Conservation (phyloP, 2,113 vertebrate genomes). For the Ramphastos sulfuratus region DNA sequence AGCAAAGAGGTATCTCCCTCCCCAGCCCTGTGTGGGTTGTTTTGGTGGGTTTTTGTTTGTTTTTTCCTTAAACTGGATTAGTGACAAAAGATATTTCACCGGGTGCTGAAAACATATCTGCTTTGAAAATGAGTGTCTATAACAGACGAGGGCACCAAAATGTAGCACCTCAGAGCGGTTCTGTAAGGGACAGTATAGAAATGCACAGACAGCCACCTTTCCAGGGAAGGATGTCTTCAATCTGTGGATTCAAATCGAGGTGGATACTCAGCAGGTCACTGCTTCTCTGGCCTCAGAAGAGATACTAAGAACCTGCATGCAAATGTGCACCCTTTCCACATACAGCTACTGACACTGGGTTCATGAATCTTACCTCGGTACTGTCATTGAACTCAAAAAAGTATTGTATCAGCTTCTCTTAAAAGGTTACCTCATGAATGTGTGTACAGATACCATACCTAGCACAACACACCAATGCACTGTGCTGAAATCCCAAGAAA, state of each 20-base stretch:
- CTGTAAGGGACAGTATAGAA: neutral
- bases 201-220: neutral
- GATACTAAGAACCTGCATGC: rapidly evolving
- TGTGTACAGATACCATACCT: neutral
- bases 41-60: neutral
- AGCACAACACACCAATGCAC: neutral
- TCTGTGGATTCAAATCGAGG: neutral
- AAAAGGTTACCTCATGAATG: neutral
- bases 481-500: neutral
- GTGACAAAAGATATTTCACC: neutral
- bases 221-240: neutral
- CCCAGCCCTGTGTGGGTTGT: neutral
- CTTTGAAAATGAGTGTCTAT: neutral
- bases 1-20: slow-evolving; percentile 70
- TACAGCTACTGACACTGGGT: neutral
- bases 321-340: neutral
- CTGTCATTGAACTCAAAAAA: neutral
- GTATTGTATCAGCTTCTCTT: neutral
- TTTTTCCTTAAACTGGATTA: neutral
- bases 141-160: neutral
- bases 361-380: neutral
- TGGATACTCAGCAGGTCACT: neutral
- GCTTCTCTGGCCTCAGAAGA: neutral
- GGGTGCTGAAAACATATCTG: neutral
- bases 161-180: neutral